Percentiles rank a stretch among this genome's conserved stretches.
These are phyloP conservation scores for Aphaenogaster floridana DNA, from an alignment of 1,140 invertebrate species.

Conservation along the genomic window DNA sequence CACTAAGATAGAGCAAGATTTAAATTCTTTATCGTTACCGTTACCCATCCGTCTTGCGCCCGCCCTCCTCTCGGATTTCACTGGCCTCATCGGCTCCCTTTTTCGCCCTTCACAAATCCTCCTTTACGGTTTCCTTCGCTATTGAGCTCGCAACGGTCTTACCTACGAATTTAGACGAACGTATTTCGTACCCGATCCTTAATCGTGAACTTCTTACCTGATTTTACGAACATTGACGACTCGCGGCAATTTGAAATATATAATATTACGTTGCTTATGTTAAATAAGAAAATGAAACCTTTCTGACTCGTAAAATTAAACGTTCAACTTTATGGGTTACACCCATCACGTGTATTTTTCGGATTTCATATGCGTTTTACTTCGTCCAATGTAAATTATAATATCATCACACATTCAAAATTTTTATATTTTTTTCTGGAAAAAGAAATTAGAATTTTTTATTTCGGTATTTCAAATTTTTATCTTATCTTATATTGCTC, in stretches of 20 bases:
- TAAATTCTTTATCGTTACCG: conserved; percentile 70
- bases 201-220: neutral
- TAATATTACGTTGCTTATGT: neutral
- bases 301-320: conserved; percentile 34
- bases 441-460: neutral
- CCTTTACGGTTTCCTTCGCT: conserved; percentile 26
- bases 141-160: neutral
- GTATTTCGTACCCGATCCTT: conserved; percentile 3
- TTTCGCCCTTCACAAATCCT: conserved; percentile 46
- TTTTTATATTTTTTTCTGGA: neutral
- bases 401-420: neutral
- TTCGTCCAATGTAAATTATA: conserved; percentile 14
- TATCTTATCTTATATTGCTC: neutral
- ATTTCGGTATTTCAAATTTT: neutral
- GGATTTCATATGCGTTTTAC: neutral
- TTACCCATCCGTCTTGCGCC: conserved; percentile 60
- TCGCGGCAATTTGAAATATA: neutral
- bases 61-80: conserved; percentile 32
- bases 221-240: neutral
- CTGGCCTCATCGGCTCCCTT: conserved; percentile 42
- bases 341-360: neutral
- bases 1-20: conserved; percentile 66
- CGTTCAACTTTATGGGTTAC: conserved; percentile 19
- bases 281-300: neutral
- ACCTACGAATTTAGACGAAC: conserved; percentile 20